These are phyloP conservation scores for Fregata magnificens DNA, from an alignment of 2,113 vertebrate species.

Conservation along the genomic window DNA sequence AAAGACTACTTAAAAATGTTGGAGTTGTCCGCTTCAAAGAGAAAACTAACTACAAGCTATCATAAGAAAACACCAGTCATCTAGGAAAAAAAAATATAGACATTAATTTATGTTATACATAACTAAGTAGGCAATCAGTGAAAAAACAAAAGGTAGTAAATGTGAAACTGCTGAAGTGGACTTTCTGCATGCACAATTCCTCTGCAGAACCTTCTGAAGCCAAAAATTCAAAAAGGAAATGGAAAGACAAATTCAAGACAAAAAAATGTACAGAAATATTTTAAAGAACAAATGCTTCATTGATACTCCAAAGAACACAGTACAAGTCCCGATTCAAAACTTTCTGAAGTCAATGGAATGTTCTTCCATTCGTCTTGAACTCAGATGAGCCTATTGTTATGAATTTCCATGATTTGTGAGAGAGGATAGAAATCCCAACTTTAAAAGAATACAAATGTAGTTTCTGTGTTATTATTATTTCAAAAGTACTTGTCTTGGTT, in stretches of 20 bases:
- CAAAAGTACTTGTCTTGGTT: conserved; percentile 20
- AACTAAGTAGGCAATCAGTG: neutral
- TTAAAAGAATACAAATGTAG: conserved; percentile 26
- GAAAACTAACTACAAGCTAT: neutral
- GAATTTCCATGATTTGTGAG: conserved; percentile 25
- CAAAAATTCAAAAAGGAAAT: neutral
- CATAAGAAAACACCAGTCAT: neutral
- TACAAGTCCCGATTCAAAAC: neutral
- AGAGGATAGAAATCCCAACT: neutral
- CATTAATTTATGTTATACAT: neutral
- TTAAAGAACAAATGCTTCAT: neutral
- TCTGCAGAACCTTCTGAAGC: neutral
- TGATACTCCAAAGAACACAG: neutral
- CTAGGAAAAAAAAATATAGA: neutral
- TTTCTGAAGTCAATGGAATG: neutral
- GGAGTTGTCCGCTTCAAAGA: neutral
- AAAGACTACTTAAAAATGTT: neutral
- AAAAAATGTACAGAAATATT: neutral
- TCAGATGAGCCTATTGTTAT: conserved; percentile 23
- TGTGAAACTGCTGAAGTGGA: neutral
- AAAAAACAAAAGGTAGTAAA: neutral
- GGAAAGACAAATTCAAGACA: neutral
- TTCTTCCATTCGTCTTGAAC: neutral
- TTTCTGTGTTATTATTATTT: conserved; percentile 39
- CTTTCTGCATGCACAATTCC: neutral